phyloP scores from a whole-genome alignment of 2,113 vertebrate species.

The Chloebia gouldiae region DNA sequence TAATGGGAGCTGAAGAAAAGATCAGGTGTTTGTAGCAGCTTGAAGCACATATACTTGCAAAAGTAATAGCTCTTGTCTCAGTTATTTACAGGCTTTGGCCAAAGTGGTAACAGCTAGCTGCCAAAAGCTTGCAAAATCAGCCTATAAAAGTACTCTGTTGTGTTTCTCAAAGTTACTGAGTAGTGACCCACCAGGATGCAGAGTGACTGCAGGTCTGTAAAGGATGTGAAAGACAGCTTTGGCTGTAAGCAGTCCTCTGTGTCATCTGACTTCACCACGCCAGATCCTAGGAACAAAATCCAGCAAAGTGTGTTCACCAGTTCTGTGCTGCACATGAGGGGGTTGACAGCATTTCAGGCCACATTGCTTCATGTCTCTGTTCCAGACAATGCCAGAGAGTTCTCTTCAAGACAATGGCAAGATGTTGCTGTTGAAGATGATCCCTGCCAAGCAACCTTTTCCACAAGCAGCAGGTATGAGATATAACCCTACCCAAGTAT shows the following conservation, averaged over 20 bases:
- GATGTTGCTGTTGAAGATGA: background rate
- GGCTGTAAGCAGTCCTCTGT: accelerated
- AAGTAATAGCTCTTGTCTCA: background rate
- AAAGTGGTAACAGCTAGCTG: background rate
- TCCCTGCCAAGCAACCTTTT: background rate
- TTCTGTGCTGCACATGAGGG: background rate
- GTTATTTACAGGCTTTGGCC: background rate
- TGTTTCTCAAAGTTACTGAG: background rate
- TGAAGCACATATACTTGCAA: background rate
- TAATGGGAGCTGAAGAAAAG: background rate
- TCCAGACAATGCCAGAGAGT: background rate
- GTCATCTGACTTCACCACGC: background rate
- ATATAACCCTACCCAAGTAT: background rate
- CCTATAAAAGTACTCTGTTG: background rate
- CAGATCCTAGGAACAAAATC: background rate
- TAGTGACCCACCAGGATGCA: background rate
- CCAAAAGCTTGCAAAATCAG: background rate
- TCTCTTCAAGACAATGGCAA: background rate
- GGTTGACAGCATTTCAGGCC: accelerated
- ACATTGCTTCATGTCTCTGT: background rate
- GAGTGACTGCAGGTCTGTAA: background rate
- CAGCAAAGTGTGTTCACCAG: background rate
- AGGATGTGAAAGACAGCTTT: background rate
- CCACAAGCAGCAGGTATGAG: background rate
- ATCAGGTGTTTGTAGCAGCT: background rate